Evolutionary conservation across 2,113 vertebrate genomes (phyloP), one percentile per base, ranked within the genome.

Genomic region (Epinephelus moara): DNA sequence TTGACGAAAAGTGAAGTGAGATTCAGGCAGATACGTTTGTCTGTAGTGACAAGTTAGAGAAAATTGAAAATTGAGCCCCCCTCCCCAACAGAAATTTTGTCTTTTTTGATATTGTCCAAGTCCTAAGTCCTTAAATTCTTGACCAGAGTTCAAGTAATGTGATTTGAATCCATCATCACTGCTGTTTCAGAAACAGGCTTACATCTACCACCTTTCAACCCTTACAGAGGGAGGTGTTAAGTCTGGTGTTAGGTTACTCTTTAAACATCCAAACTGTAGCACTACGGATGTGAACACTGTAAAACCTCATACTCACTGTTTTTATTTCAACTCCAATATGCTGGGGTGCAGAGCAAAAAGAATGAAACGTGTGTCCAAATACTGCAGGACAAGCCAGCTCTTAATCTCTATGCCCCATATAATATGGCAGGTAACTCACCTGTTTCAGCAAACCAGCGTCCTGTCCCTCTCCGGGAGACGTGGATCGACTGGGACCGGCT

Each of bases 401-500:
- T 49, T 27, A 14, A 71, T 42, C 49, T 3, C 37, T 2, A 3
- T 61, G 23, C 56, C 13, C 21, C 55, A 21, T 2, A 10, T 12
- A 3, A 19, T 1, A 10, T 27, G 17, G 9, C 75, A 53, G 50
- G 23, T 45, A 4, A n/a, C 80, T 91, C 89, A 99, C 98, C 96
- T 96, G 97, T 93, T 94, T 97, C 81, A 95, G 92, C 19, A 95
- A 88, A 37, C 92, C 94, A 1, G 93, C 90, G 70, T 97, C 97
- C 0, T 91, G 96, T 33, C 92, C 95, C 2, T 96, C 95, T 0
- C 95, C 96, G 0, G 98, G 98, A 0, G 98, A 99, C 0, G 97
- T 94, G 70, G 97, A 96, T 53, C 97, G 94, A 81, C 98, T 99
- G 62, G 96, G 94, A 3, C 97, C 95, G 0, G 96, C 94, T 3